Evolutionary conservation across 2,113 vertebrate species (phyloP).

Genomic region (Petrocephalus microphthalmus): DNA sequence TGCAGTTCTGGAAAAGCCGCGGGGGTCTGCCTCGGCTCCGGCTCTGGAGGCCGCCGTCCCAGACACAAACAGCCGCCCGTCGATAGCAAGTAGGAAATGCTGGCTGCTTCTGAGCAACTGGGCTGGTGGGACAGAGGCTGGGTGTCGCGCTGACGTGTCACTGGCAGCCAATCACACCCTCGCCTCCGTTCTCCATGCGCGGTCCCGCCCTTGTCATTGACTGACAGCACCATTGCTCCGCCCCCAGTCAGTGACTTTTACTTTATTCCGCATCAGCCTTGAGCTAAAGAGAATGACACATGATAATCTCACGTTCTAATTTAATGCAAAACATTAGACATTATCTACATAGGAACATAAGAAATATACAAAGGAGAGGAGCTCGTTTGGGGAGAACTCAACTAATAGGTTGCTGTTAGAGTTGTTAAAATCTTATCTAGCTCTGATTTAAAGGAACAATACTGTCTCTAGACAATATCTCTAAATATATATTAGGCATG

Average conservation of each 20-base stretch:
- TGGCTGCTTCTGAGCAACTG: conserved; percentile 15
- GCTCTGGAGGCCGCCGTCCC: conserved; percentile 83
- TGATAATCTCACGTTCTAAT: neutral
- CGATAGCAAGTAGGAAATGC: conserved; percentile 80
- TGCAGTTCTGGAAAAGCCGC: conserved; percentile 87
- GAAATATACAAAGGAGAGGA: too few relatives aligned
- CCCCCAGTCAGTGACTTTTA: neutral
- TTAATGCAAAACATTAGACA: neutral
- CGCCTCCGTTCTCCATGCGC: neutral
- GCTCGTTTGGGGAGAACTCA: too few relatives aligned
- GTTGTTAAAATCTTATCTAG: too few relatives aligned
- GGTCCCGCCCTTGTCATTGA: conserved; percentile 7
- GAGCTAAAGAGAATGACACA: neutral
- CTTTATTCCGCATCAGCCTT: neutral
- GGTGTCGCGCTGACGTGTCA: neutral
- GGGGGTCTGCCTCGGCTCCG: conserved; percentile 89
- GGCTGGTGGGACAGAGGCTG: neutral
- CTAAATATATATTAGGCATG: neutral
- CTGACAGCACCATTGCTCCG: neutral
- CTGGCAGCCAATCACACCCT: conserved; percentile 1
- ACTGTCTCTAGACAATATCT: neutral
- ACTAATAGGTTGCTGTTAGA: too few relatives aligned
- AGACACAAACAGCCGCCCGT: conserved; percentile 88
- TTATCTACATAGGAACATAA: too few relatives aligned
- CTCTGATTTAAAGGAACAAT: too few relatives aligned